Conservation (phyloP, 2,113 vertebrate genomes). For the Acanthochromis polyacanthus region DNA sequence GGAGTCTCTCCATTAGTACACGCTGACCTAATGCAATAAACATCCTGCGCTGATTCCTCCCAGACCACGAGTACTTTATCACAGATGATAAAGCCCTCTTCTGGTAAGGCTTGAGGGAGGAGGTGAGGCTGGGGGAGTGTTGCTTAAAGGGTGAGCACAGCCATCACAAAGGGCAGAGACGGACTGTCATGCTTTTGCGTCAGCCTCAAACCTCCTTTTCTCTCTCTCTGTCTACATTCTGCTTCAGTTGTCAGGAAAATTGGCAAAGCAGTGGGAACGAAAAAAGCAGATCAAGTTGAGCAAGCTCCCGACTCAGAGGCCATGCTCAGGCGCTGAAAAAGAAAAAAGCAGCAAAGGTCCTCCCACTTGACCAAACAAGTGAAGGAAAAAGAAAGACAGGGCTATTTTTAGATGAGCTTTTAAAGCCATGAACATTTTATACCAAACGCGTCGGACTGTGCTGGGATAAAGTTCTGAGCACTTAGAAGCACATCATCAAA, state of each 20-base stretch:
- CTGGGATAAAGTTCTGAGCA: not conserved
- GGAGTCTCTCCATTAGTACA: slow-evolving; percentile 77
- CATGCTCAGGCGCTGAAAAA: slow-evolving; percentile 42
- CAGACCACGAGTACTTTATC: slow-evolving; percentile 78
- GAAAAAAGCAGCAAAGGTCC: slow-evolving; percentile 55
- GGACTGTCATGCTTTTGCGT: slow-evolving; percentile 68
- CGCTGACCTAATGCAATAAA: slow-evolving; percentile 83
- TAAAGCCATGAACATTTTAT: slow-evolving; percentile 61
- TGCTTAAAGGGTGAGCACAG: slow-evolving; percentile 59
- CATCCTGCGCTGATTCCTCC: slow-evolving; percentile 79
- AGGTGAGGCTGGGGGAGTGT: not conserved
- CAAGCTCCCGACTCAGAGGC: slow-evolving; percentile 68
- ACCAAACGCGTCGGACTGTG: slow-evolving; percentile 21
- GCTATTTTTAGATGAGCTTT: slow-evolving; percentile 74
- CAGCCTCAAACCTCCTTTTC: slow-evolving; percentile 50
- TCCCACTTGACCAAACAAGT: slow-evolving; percentile 72
- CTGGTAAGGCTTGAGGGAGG: slow-evolving; percentile 54
- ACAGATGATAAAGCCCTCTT: slow-evolving; percentile 80
- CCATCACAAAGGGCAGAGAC: slow-evolving; percentile 71
- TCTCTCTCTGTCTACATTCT: slow-evolving; percentile 70
- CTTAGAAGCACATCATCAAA: slow-evolving; percentile 36
- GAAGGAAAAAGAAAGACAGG: slow-evolving; percentile 18
- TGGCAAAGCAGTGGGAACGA: slow-evolving; percentile 72
- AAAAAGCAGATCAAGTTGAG: slow-evolving; percentile 76
- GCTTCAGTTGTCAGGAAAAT: slow-evolving; percentile 84